A percentile compares a stretch with the other conserved stretches of the same genome.
phyloP scores from a whole-genome alignment of 2,113 vertebrate species.

The Pipra filicauda region DNA sequence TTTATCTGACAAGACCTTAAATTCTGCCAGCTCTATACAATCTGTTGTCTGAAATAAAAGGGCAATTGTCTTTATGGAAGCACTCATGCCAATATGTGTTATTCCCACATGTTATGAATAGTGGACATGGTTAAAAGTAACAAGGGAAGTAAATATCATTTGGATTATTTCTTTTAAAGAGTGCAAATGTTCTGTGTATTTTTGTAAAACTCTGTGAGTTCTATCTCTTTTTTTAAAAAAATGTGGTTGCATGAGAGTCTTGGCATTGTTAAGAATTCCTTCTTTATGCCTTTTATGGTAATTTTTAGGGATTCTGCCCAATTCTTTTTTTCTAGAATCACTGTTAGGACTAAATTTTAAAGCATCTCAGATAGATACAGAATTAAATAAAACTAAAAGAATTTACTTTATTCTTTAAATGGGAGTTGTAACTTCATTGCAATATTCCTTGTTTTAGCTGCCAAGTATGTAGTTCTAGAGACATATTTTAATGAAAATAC shows the following conservation, averaged over 20 bases:
- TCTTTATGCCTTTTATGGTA: conserved; percentile 50
- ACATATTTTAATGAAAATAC: not conserved
- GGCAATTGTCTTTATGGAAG: not conserved
- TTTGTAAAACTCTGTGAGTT: conserved; percentile 21
- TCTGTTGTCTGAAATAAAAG: not conserved
- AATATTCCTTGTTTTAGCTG: not conserved
- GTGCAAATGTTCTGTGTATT: not conserved
- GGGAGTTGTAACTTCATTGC: not conserved
- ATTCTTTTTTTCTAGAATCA: not conserved
- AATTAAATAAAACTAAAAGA: not conserved
- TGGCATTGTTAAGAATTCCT: not conserved
- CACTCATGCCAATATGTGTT: not conserved
- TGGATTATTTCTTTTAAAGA: conserved; percentile 8
- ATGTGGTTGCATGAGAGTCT: not conserved
- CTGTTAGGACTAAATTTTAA: not conserved
- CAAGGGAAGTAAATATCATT: conserved; percentile 4
- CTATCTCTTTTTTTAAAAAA: not conserved
- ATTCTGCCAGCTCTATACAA: not conserved
- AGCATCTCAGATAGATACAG: not conserved
- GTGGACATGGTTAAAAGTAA: not conserved
- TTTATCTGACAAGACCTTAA: not conserved
- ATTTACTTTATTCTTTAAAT: not conserved
- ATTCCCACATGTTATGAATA: not conserved
- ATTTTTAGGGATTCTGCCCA: not conserved
- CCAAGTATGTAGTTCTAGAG: not conserved